A percentile compares a stretch with the other conserved stretches of the same genome.
These are phyloP conservation scores for Bubo scandiacus DNA, from an alignment of 2,113 vertebrate genomes.

Conservation along the genomic window DNA sequence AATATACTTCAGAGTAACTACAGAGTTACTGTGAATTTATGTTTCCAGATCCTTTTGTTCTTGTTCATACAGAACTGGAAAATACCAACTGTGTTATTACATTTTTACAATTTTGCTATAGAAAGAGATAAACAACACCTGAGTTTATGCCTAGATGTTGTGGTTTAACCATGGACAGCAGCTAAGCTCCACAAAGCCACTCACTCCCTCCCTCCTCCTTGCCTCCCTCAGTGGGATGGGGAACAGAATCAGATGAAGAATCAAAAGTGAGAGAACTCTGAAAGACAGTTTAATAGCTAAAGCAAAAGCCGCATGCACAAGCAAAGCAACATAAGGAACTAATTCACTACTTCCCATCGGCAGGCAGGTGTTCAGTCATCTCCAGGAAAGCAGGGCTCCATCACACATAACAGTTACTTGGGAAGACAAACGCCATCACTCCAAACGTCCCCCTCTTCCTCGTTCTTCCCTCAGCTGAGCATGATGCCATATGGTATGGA, in stretches of 20 bases:
- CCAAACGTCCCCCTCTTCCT: no score
- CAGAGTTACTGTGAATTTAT: neutral
- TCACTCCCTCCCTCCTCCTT: accelerated
- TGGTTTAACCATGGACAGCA: neutral
- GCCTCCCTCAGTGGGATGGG: no score
- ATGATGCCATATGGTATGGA: no score
- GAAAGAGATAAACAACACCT: neutral
- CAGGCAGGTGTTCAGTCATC: neutral
- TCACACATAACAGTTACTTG: accelerated
- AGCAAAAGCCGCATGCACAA: neutral
- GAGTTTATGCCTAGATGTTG: neutral
- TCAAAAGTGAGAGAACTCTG: neutral
- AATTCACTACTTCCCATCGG: neutral
- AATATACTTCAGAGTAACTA: neutral
- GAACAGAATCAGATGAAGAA: neutral
- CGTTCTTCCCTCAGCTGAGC: no score
- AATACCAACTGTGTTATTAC: accelerated
- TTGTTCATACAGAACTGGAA: neutral
- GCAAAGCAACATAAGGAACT: neutral
- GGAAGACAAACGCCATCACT: no score
- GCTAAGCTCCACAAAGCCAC: neutral
- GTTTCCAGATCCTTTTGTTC: neutral
- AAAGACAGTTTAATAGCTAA: neutral
- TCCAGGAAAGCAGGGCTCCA: neutral
- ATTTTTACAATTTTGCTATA: neutral